Base-by-base conservation (phyloP, 2,888 invertebrate genomes). In the Scelioninae gen. 2 region DNA sequence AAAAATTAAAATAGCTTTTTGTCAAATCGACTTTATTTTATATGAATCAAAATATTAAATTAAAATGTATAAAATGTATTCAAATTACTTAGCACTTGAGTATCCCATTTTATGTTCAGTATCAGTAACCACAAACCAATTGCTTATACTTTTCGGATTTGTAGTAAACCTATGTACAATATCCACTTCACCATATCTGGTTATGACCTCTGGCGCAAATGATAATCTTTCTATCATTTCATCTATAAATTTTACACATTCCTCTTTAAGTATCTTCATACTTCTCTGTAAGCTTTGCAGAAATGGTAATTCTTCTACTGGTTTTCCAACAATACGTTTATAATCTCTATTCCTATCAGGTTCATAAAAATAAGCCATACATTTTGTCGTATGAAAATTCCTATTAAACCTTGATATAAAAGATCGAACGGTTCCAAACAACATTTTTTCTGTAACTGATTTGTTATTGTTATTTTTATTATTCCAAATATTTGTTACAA, bases 71-170 rank as follows among this genome's bases (percentile, higher is more conserved):
- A n/a, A n/a, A n/a, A n/a, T n/a, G n/a, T n/a, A n/a, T n/a, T n/a
- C 3, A 25, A 25, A 13, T 37, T 76, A 83, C 85, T 76, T 78
- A 7, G 81, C 82, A 9, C 37, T 79, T 9, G 87, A 87, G 57
- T 65, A 91, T 0, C 97, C 97, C 83, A 94, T 91, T 65, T 90
- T 90, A 81, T 94, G 92, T 85, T 96, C 96, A 70, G 90, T 91
- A 83, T 97, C 97, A 58, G 90, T 87, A 0, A 94, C 93, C 0
- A 92, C 89, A 11, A 92, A 86, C 90, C 94, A 96, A 39, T 91
- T 87, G 0, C 93, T 88, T 2, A 96, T 79, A 0, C 89, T 89
- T 16, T 89, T 86, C 0, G 89, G 88, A 35, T 89, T 87, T 76
- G 89, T 88, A 68, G 87, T 83, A 84, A 96, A 96, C 79, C 90